phyloP scores from a whole-genome alignment of 2,888 invertebrate species.

The Gortyna flavago region DNA sequence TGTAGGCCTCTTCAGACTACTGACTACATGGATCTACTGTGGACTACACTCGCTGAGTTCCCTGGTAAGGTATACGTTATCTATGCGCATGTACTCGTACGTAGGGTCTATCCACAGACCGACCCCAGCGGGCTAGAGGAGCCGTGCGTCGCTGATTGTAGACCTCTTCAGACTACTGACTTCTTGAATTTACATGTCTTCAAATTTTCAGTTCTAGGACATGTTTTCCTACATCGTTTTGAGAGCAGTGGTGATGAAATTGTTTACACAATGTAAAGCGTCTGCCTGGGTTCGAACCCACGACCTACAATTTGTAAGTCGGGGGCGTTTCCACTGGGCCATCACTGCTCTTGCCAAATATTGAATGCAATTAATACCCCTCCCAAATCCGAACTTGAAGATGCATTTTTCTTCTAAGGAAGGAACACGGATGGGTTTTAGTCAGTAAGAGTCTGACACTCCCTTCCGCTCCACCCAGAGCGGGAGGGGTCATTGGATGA shows the following conservation, averaged over 20 bases:
- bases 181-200: conserved; percentile 93
- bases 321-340: too few relatives aligned
- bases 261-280: too few relatives aligned
- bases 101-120: conserved; percentile 79
- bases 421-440: too few relatives aligned
- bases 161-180: conserved; percentile 94
- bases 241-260: too few relatives aligned
- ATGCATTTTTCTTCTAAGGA: not conserved
- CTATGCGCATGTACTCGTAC: not conserved
- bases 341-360: not conserved
- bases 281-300: too few relatives aligned
- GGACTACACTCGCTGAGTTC: conserved; percentile 98
- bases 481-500: too few relatives aligned
- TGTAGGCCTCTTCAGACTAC: conserved; percentile 94
- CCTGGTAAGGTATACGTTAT: conserved; percentile 91
- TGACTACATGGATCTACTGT: conserved; percentile 97
- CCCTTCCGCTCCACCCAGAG: too few relatives aligned
- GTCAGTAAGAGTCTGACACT: too few relatives aligned
- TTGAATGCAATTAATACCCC: not conserved
- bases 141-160: conserved; percentile 92
- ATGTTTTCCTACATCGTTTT: too few relatives aligned
- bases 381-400: not conserved
- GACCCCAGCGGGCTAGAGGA: conserved; percentile 81
- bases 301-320: too few relatives aligned
- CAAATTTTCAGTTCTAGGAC: too few relatives aligned